Base-by-base conservation (phyloP, 2,113 vertebrate species). In the Passer domesticus region DNA sequence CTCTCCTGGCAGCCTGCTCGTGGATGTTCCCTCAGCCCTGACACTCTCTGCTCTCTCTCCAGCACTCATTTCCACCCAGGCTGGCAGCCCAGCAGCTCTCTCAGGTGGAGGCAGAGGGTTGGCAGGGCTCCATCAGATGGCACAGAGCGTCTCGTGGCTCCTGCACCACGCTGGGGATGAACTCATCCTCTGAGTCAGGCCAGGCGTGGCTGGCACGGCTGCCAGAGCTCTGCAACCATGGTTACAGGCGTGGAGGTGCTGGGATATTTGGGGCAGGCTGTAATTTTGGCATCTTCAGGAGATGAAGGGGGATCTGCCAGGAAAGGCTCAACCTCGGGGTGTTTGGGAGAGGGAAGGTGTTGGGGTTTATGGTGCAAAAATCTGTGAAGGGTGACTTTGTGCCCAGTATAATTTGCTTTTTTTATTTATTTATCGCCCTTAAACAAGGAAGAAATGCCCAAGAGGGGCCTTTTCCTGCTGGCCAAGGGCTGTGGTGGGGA, bases 101-200 rank as follows among this genome's bases (percentile, higher is more conserved):
- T 43, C 2, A 4, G 56, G 35, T 46, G 11, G 59, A 24, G 37
- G 82, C 16, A 16, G 63, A 27, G 8, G 59, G 19, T 17, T 33
- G 47, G 43, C 24, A 3, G 0, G 11, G 75, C 74, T 21, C 86
- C 63, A 12, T 12, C n/a, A 19, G 72, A 3, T 47, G 50, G 72
- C 83, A 33, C 7, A 0, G 59, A 10, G 81, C 3, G 49, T 58
- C 74, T 81, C 10, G 2, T 59, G 53, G 27, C 94, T 84, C 67
- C 72, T 27, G 80, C 33, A 7, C 31, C 70, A 6, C 0, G 20
- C 53, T 44, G 78, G 67, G 90, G 70, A 93, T 84, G 58, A 92
- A 95, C 76, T 95, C 96, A 96, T 89, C 89, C 69, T 94, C 43
- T 91, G 93, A 96, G 81, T 96, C 87, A 78, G 76, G 70, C 55